Percentiles rank a stretch among this genome's conserved stretches.
Evolutionary conservation across 2,113 vertebrate species (phyloP).

Genomic region (Daphoenositta chrysoptera): DNA sequence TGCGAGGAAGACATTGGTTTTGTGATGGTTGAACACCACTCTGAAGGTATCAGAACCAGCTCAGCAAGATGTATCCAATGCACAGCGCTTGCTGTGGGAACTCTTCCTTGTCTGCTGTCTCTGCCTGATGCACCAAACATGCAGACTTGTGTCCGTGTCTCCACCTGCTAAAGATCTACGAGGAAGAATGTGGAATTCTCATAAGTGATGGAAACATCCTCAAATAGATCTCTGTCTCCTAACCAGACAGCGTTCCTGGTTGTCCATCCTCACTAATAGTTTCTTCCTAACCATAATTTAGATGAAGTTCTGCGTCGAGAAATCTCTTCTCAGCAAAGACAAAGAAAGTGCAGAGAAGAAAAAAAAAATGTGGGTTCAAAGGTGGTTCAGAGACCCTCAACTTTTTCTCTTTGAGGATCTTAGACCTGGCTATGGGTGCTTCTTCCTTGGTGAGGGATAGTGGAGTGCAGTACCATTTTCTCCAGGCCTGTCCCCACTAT

Average conservation of each 20-base stretch:
- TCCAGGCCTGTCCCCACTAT: not conserved
- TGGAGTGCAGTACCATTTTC: not conserved
- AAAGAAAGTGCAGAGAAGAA: not conserved
- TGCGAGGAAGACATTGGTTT: not conserved
- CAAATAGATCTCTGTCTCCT: not conserved
- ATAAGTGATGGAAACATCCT: not conserved
- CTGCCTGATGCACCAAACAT: not conserved
- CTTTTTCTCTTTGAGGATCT: not conserved
- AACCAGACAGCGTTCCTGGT: fast-evolving
- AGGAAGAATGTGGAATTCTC: not conserved
- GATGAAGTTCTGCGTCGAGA: not conserved
- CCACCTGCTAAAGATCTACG: not conserved
- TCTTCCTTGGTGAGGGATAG: not conserved
- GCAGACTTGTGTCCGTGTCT: not conserved
- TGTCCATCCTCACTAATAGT: fast-evolving
- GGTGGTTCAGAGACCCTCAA: not conserved
- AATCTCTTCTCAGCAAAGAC: not conserved
- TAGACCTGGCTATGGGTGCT: not conserved
- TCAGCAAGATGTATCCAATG: not conserved
- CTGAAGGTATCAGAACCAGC: not conserved
- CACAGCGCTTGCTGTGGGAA: not conserved
- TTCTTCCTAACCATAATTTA: not conserved
- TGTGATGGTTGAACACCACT: not conserved
- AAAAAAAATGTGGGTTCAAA: not conserved
- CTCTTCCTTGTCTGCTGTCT: not conserved